Evolutionary conservation across 2,888 invertebrate genomes (phyloP).

Genomic region (Poecilus cupreus): DNA sequence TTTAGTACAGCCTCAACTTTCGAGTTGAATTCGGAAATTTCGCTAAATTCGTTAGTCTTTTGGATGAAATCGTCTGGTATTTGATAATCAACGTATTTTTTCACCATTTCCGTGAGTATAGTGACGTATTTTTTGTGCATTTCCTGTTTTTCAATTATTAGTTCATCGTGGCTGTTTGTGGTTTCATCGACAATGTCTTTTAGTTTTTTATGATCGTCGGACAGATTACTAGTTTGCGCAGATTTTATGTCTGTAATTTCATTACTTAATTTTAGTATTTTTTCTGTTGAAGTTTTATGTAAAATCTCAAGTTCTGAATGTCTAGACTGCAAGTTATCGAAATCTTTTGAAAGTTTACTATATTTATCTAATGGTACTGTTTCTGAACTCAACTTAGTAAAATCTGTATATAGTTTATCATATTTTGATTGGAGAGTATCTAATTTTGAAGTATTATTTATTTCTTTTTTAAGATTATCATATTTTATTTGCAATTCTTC

Average conservation of each 20-base stretch:
- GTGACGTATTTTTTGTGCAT: constrained; percentile 66
- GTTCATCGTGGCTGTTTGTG: constrained; percentile 71
- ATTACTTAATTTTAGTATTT: constrained; percentile 73
- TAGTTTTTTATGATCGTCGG: constrained; percentile 67
- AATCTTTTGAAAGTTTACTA: constrained; percentile 45
- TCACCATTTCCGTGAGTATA: constrained; percentile 66
- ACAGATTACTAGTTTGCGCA: constrained; percentile 36
- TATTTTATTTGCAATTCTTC: constrained; percentile 30
- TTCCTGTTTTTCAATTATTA: constrained; percentile 71
- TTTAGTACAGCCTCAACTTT: constrained; percentile 76
- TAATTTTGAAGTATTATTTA: background rate
- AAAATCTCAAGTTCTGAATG: constrained; percentile 10
- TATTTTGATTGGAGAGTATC: constrained; percentile 14
- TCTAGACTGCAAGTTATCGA: constrained; percentile 5
- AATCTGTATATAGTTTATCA: constrained; percentile 26
- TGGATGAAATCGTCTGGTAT: constrained; percentile 62
- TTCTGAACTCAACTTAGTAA: background rate
- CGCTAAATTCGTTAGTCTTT: constrained; percentile 50
- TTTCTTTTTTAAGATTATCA: constrained; percentile 26
- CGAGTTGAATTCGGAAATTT: constrained; percentile 68
- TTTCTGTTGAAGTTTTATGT: constrained; percentile 71
- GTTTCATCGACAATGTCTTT: constrained; percentile 73
- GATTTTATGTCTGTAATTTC: constrained; percentile 72
- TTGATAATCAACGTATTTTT: constrained; percentile 65
- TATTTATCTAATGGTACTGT: background rate